These are phyloP conservation scores for Phyllostomus discolor DNA, from an alignment of 2,113 vertebrate species.

Conservation along the genomic window DNA sequence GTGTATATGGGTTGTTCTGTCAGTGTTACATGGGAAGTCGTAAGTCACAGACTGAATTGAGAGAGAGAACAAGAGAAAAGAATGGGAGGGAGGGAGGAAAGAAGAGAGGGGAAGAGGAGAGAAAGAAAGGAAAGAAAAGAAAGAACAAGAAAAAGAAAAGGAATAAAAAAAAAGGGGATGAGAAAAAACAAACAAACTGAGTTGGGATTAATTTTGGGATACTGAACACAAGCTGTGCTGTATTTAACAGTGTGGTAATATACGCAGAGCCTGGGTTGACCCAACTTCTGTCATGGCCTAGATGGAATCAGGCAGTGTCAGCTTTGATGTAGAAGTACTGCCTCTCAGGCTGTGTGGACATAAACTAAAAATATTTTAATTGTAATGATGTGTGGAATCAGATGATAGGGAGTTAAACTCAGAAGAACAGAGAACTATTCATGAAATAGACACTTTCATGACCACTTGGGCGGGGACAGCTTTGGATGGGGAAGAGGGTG, in stretches of 20 bases:
- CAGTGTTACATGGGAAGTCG: background rate
- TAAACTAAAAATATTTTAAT: background rate
- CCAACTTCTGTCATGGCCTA: too few species aligned
- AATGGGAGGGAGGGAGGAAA: too few species aligned
- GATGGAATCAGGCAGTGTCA: background rate
- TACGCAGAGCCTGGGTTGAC: too few species aligned
- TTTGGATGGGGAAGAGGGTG: background rate
- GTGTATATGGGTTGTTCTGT: background rate
- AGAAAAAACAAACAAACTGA: background rate
- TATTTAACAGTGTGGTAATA: background rate
- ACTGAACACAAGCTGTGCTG: background rate
- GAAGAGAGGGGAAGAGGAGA: background rate
- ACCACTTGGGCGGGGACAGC: background rate
- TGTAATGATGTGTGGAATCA: background rate
- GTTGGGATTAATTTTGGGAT: background rate
- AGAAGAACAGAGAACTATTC: background rate
- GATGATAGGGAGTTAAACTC: background rate
- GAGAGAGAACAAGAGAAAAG: background rate
- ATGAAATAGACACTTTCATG: background rate
- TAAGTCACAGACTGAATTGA: background rate
- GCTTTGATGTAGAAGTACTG: background rate
- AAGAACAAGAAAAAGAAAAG: background rate
- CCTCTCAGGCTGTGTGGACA: background rate
- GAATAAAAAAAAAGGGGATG: background rate
- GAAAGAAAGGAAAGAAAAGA: background rate